A percentile compares a stretch with the other conserved stretches of the same genome.
Conservation (phyloP, 2,888 invertebrate species). For the Lordiphosa fenestrarum region DNA sequence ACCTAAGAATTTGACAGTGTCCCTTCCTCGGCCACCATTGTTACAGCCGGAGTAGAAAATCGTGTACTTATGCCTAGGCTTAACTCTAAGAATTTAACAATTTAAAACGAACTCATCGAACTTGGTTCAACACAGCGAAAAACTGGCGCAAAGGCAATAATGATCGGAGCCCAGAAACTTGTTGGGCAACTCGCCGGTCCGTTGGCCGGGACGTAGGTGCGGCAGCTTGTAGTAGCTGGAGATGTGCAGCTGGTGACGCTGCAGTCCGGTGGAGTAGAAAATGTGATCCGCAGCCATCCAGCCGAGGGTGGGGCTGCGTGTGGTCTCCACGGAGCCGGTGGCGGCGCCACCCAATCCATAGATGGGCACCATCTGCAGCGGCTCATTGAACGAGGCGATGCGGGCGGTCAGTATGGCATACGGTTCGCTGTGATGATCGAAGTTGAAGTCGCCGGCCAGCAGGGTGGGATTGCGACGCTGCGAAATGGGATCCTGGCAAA, state of each 20-base stretch:
- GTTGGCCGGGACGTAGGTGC: too few relatives aligned
- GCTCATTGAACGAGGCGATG: neutral
- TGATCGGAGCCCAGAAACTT: constrained; percentile 89
- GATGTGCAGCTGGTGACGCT: constrained; percentile 76
- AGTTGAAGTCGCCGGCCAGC: constrained; percentile 93
- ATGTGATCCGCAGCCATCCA: constrained; percentile 95
- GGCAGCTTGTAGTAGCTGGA: constrained; percentile 86
- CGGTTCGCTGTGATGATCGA: constrained; percentile 76
- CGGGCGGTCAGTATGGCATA: neutral
- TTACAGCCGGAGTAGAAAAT: too few relatives aligned
- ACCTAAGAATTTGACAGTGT: too few relatives aligned
- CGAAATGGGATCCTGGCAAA: neutral
- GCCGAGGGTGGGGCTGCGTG: constrained; percentile 85
- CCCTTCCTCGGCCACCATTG: too few relatives aligned
- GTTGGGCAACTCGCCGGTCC: constrained; percentile 83
- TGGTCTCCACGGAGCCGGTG: too few relatives aligned
- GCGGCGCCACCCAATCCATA: neutral
- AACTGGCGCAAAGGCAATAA: constrained; percentile 87
- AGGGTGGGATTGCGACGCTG: constrained; percentile 84
- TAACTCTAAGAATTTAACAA: too few relatives aligned
- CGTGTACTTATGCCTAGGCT: too few relatives aligned
- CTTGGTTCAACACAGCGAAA: constrained; percentile 68
- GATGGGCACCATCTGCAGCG: neutral
- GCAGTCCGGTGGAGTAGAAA: constrained; percentile 82
- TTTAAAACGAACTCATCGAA: neutral